Evolutionary conservation across 2,888 invertebrate genomes (phyloP), one percentile per base, ranked within the genome.

Genomic region (Leptinotarsa rubiginosa): DNA sequence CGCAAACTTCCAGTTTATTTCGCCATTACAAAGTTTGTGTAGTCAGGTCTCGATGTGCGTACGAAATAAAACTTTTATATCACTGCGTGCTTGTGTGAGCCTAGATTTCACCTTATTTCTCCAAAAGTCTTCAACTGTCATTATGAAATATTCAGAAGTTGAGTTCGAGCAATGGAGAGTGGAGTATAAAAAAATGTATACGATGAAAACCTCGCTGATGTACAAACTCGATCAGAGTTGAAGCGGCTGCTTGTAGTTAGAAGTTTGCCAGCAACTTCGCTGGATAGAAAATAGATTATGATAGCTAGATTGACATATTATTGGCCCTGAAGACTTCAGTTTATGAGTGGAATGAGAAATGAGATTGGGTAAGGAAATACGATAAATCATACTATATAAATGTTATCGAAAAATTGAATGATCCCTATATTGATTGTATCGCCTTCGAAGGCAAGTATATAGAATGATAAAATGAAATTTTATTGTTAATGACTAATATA

Each of bases 131-230:
- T 20, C 20, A 56, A 56, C 56, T 56, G 2, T 56, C 13, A 56
- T 56, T 56, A 56, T 56, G 18, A 56, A 56, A 56, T 56, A 56
- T 56, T 56, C 56, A 56, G 18, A 52, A 52, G 52, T 18, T 16
- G 18, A 52, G 52, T 52, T n/a, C 5, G 52, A 5, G n/a, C 52
- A 56, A 56, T 18, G n/a, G 50, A n/a, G 16, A 50, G 16, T 50
- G 50, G 50, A 50, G n/a, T 50, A 50, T 15, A 50, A 50, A n/a
- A 13, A 50, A 50, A 50, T 50, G 1, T 50, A 50, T 13, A 50
- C 16, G 15, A 50, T 50, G 50, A 50, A 50, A 50, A 50, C 50
- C n/a, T n/a, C 7, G 50, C n/a, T 7, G 16, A 16, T 50, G 15
- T 50, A 50, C n/a, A 50, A 50, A 50, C n/a, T 50, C 4, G 50